Base-by-base conservation (phyloP, 2,797 vertebrate species). In the Loris lydekkerianus region DNA sequence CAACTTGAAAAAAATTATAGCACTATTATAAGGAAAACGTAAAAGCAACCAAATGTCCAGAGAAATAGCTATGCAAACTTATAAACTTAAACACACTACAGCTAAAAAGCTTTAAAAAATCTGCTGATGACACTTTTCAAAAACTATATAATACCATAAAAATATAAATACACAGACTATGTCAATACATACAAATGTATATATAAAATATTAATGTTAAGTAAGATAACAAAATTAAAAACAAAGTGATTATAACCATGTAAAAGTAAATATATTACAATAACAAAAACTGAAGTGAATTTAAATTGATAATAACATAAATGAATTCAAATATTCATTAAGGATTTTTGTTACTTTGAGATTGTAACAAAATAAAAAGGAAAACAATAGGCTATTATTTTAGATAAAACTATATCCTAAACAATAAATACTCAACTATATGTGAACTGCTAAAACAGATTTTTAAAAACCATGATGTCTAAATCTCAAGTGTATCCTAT, bases 251-350 rank as follows among this genome's bases (percentile, higher is more conserved):
- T 94, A 94, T 60, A 96, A 97, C 86, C 70, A 95, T 87, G 83
- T 85, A 97, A 96, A 96, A 96, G 86, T 96, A 96, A 96, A 95
- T 92, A 96, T 88, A 92, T 86, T 83, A 97, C 21, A 96, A 73
- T 63, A 93, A 96, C 61, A 78, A 97, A 96, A 91, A 93, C 0
- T 73, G 61, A 94, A 91, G 72, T 94, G 78, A 96, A 94, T 95
- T 96, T 89, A 96, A 93, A 83, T 87, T 67, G 87, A 91, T 23
- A 88, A 18, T 92, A 56, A 84, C 70, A 89, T 85, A 91, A 87
- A 93, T 18, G 89, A 60, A 96, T 88, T 92, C n/a, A 92, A 91
- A 97, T 92, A 94, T 92, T 89, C 40, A 93, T 81, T 93, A 95
- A 17, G n/a, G 27, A 31, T 70, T 93, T 81, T 94, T 95, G 94